Base-by-base conservation (phyloP, 2,888 invertebrate species). In the Rhamphomyia laevipes region DNA sequence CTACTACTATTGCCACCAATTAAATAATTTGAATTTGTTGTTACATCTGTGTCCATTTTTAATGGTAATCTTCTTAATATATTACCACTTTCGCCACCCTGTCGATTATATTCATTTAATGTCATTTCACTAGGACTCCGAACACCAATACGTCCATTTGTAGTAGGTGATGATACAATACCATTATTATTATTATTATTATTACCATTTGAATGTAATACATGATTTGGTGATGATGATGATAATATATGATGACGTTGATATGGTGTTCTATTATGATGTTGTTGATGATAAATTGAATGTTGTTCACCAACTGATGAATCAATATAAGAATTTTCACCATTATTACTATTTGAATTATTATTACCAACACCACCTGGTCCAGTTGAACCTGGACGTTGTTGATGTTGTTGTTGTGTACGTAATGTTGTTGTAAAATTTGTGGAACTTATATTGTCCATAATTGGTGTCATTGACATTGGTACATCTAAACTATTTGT, bases 101-200 rank as follows among this genome's bases (percentile, higher is more conserved):
- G 59, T 31, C 68, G 63, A 51, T 69, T 68, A 55, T 68, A 69
- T 55, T 69, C 68, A 51, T 69, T 69, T 40, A 69, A 58, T 11
- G 68, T 69, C 56, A 69, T 68, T 51, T 69, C 68, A 4, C 62
- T 65, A 30, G 66, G 64, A 58, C 61, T 67, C 23, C 68, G 65
- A 43, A 65, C 53, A 21, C 21, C 21, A 27, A 12, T 31, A 15
- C 56, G 48, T 4, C 54, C 53, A 57, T 45, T 54, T 57, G 54
- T 5, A 58, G 54, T 5, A 58, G 57, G 46, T 58, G 57, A 37
- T 41, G 21, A 18, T 47, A 35, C n/a, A 35, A n/a, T 35, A 35
- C 35, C 35, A 35, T 35, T 35, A n/a, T 33, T 30, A 9, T 6
- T 11, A 30, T 30, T 30, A 6, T 9, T 30, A 30, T 6, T 13